phyloP scores from a whole-genome alignment of 37 sponge, comb jelly and placozoan genomes.

The Chondrilla cf. caribensis region DNA sequence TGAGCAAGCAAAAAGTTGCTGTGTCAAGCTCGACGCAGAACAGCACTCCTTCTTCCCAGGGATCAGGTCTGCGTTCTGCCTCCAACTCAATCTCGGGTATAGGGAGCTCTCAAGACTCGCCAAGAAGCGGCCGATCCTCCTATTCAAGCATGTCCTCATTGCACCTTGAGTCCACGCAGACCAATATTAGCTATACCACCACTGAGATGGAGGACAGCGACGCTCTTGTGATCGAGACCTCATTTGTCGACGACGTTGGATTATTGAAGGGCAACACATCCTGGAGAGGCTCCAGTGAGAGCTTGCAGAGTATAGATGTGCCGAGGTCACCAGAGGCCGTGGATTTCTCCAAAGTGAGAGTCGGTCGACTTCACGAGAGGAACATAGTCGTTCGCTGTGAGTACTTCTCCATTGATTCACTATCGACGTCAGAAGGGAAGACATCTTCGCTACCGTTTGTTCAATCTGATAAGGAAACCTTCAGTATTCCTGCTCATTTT shows the following conservation, averaged over 20 bases:
- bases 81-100: neutral
- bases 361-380: constrained; percentile 57
- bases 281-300: constrained; percentile 8
- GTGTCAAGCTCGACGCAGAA: neutral
- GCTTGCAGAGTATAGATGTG: neutral
- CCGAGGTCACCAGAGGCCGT: neutral
- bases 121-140: neutral
- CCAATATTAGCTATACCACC: neutral
- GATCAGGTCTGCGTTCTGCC: neutral
- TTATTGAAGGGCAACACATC: neutral
- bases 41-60: constrained; percentile 7
- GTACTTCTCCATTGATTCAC: constrained; percentile 52
- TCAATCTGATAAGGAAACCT: constrained; percentile 73
- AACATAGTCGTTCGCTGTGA: constrained; percentile 60
- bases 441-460: constrained; percentile 48
- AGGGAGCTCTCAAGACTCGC: too few relatives aligned
- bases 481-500: constrained; percentile 62
- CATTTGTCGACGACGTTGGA: neutral
- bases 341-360: constrained; percentile 22
- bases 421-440: constrained; percentile 10
- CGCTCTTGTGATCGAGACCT: neutral
- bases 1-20: constrained; percentile 44
- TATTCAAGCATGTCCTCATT: neutral
- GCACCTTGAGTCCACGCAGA: too few relatives aligned
- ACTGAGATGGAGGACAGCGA: constrained; percentile 8